These are phyloP conservation scores for Ophion ellenae DNA, from an alignment of 2,888 invertebrate genomes.

Conservation along the genomic window DNA sequence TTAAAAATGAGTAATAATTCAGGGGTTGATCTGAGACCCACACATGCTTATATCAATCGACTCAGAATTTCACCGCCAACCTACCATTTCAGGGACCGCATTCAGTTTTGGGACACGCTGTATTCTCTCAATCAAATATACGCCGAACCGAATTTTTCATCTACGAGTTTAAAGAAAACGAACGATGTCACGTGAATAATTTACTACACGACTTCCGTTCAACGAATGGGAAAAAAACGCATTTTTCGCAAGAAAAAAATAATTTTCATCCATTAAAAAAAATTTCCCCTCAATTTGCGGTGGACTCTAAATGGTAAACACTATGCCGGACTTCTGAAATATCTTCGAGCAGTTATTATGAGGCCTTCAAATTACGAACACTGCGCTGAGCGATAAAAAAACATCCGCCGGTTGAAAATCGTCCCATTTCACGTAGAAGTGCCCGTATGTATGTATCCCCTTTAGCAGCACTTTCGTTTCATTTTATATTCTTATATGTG, in stretches of 20 bases:
- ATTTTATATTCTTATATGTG: conserved; percentile 44
- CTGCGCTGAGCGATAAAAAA: neutral
- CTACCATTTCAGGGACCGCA: too few species aligned
- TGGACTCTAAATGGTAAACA: neutral
- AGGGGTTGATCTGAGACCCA: too few species aligned
- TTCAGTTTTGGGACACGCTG: too few species aligned
- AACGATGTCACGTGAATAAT: neutral
- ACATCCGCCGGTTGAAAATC: neutral
- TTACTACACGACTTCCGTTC: neutral
- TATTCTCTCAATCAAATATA: too few species aligned
- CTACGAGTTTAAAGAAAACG: too few species aligned
- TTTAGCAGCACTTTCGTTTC: conserved; percentile 59
- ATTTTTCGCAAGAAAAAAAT: neutral
- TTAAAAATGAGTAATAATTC: too few species aligned
- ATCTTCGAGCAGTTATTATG: too few species aligned
- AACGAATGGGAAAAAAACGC: neutral
- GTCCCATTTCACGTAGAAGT: conserved; percentile 16
- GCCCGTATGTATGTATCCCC: conserved; percentile 42
- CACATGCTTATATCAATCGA: too few species aligned
- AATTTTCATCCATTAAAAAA: neutral
- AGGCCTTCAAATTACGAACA: neutral
- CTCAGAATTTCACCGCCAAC: too few species aligned
- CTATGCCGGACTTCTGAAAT: too few species aligned
- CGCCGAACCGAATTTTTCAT: too few species aligned
- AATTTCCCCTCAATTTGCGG: neutral